phyloP scores from a whole-genome alignment of 64 coral and sea anemone species.

The Catalaphyllia jardinei region DNA sequence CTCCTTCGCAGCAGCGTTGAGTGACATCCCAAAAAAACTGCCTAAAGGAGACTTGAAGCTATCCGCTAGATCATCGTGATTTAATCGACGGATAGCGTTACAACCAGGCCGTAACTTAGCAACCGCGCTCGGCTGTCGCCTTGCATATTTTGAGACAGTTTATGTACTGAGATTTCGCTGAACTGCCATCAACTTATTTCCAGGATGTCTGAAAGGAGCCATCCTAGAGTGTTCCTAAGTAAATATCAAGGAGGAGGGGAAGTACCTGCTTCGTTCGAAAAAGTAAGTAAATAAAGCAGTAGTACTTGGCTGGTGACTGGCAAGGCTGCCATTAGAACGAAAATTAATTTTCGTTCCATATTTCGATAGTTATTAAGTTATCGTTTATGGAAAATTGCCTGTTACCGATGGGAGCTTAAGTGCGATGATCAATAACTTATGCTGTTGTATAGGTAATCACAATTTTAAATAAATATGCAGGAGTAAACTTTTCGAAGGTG shows the following conservation, averaged over 20 bases:
- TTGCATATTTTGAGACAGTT: background rate
- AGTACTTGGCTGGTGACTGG: background rate
- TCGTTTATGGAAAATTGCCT: too few relatives aligned
- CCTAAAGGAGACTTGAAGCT: too few relatives aligned
- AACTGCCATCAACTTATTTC: background rate
- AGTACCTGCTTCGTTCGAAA: slow-evolving; percentile 35
- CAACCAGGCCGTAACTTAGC: background rate
- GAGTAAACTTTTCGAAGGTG: too few relatives aligned
- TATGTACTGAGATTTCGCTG: background rate
- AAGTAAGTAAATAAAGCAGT: background rate
- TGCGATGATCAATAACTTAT: too few relatives aligned
- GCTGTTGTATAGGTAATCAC: too few relatives aligned
- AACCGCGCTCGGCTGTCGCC: background rate
- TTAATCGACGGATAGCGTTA: too few relatives aligned
- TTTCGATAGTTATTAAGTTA: too few relatives aligned
- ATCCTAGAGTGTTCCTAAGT: slow-evolving; percentile 48
- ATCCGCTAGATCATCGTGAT: too few relatives aligned
- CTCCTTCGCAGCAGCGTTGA: too few relatives aligned
- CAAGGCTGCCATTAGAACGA: background rate
- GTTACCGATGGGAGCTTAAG: too few relatives aligned
- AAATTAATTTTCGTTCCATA: background rate
- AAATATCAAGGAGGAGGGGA: slow-evolving; percentile 10
- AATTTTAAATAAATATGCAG: too few relatives aligned
- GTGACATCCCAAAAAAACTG: too few relatives aligned
- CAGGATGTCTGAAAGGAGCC: slow-evolving; percentile 3